These are phyloP conservation scores for Oceanodroma leucorhoa DNA, from an alignment of 2,797 vertebrate genomes.

Conservation along the genomic window DNA sequence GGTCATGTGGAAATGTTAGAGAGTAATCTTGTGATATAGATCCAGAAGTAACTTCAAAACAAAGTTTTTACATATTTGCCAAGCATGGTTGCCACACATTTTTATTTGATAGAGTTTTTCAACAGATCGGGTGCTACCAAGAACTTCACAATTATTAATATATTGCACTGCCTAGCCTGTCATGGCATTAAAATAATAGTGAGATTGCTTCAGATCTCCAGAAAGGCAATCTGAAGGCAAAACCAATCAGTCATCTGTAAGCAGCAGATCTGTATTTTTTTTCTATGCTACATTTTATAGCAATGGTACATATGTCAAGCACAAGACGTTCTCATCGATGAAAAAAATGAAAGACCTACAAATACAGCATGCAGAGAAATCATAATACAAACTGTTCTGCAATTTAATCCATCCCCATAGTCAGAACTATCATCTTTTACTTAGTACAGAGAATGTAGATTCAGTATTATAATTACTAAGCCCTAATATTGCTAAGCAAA, in stretches of 20 bases:
- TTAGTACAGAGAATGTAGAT: neutral
- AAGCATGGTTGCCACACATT: neutral
- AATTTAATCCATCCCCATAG: neutral
- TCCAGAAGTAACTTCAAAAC: neutral
- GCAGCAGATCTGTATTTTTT: neutral
- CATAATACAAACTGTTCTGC: neutral
- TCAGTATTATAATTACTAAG: neutral
- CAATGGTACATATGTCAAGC: neutral
- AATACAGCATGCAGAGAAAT: neutral
- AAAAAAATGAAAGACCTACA: neutral
- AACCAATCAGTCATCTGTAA: neutral
- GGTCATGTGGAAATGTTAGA: neutral
- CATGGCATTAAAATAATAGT: neutral
- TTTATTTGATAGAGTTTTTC: neutral
- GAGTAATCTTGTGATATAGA: neutral
- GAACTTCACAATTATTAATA: neutral
- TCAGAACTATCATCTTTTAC: neutral
- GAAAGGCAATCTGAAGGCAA: neutral
- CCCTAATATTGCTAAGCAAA: neutral
- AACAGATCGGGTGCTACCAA: neutral
- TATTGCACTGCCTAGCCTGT: neutral
- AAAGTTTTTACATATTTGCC: neutral
- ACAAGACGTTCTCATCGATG: neutral
- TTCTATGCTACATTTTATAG: neutral
- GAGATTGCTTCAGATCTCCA: neutral